Base-by-base conservation (phyloP, 2,113 vertebrate species). In the Lynx canadensis region DNA sequence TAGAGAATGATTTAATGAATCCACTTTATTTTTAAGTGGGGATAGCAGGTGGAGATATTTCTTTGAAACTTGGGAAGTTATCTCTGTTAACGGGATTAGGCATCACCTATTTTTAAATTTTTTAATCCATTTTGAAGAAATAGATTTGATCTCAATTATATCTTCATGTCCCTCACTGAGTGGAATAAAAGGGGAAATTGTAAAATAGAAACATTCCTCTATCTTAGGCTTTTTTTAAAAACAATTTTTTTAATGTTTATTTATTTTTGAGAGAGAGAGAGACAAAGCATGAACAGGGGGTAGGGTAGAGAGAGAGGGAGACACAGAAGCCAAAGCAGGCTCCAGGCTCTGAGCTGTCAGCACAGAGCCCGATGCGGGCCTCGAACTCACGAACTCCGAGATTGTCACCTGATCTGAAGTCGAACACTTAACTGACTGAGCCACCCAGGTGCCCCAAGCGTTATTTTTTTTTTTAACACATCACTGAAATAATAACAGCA, bases 41-140 rank as follows among this genome's bases (percentile, higher is more conserved):
- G 15, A 71, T 23, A 90, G 29, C 36, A n/a, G 31, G 1, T 69
- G 19, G 12, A 4, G 6, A 50, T 12, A 78, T 83, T 71, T 90
- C 21, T 90, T 90, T 68, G 52, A 83, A 92, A 97, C 76, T 74
- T 66, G 73, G 82, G 84, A 91, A 86, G 27, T 36, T 66, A 74
- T 27, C 18, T 71, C 4, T 65, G 2, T 80, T 90, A 82, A 33
- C 19, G 69, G 41, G 23, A 73, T 90, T 91, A 95, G 33, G 29
- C 3, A 73, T 57, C 19, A 63, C 29, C 50, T 88, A 87, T 87
- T 96, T 45, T 45, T 45, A 1, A 45, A 45, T 45, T 45, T 45
- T 94, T 87, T 90, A 87, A 89, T 45, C 21, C 23, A 76, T 52
- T 92, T 95, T 83, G 45, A 89, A 91, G 23, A 83, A 66, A 87